Evolutionary conservation across 2,888 invertebrate species (phyloP), one percentile per base, ranked within the genome.

Genomic region (Subacronicta megacephala): DNA sequence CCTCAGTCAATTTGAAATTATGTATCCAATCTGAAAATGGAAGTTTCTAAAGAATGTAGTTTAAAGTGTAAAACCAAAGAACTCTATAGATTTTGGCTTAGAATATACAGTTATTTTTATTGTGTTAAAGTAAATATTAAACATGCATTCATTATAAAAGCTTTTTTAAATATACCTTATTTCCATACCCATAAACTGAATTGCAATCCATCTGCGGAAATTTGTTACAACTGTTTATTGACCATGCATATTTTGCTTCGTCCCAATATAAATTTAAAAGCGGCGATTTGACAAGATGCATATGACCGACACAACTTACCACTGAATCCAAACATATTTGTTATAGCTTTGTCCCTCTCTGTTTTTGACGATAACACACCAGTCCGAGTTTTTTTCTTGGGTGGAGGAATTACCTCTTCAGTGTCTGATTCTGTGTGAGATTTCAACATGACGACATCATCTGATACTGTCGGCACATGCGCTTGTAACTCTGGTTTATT

Each of bases 251-350:
- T 20, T 63, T 26, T 26, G 26, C 42, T 7, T 41, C 44, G 37
- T 40, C 42, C 20, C 37, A 38, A 52, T 38, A 45, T 13, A 41
- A 9, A 41, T 26, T 17, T 52, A 64, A 26, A 63, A 63, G 70
- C 70, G 31, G 7, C 37, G 35, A 35, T 20, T 33, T 49, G 31
- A 58, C 29, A 45, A 49, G 59, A 66, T 47, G 51, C 51, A 41
- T 57, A 56, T 37, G 42, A 33, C 62, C 59, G 52, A 41, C 55
- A 47, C 41, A 67, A 93, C 92, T 93, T 85, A 93, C 93, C 92
- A 78, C 84, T 85, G 74, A 89, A 89, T 87, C 93, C 93, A 81
- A 93, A 90, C 37, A 90, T 69, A 79, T 86, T 86, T 40, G 87
- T 81, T 70, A 92, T 78, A 40, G 82, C 83, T 61, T 76, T 87